Conservation (phyloP, 2,888 invertebrate genomes). For the Sinohyriopsis cumingii region DNA sequence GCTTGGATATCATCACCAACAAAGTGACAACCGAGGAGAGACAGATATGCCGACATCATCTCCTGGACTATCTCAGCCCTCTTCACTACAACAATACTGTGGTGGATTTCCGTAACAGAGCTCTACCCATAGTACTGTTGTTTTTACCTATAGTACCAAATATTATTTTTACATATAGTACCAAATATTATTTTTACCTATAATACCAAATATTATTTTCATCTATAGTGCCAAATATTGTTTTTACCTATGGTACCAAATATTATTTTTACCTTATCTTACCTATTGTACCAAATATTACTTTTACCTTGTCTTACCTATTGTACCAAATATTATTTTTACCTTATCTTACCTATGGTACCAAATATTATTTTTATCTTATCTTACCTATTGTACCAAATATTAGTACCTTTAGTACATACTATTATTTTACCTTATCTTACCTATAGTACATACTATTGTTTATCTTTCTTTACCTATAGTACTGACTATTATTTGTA, state of each 20-base stretch:
- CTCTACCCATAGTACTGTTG: constrained; percentile 88
- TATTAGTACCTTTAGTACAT: too few relatives aligned
- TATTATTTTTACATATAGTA: neutral
- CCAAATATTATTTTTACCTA: neutral
- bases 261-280: neutral
- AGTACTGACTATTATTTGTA: too few relatives aligned
- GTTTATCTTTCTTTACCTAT: too few relatives aligned
- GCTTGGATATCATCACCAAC: constrained; percentile 92
- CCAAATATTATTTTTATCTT: too few relatives aligned
- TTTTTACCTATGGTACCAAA: neutral
- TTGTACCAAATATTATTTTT: too few relatives aligned
- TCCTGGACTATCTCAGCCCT: constrained; percentile 90
- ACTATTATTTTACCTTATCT: too few relatives aligned
- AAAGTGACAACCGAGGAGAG: constrained; percentile 88
- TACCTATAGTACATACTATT: too few relatives aligned
- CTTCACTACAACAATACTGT: constrained; percentile 81
- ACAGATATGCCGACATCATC: constrained; percentile 85
- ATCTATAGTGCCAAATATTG: too few relatives aligned
- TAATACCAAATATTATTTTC: neutral
- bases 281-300: neutral
- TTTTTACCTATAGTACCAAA: neutral
- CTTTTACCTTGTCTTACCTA: too few relatives aligned
- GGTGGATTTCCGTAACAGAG: constrained; percentile 85
- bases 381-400: too few relatives aligned
- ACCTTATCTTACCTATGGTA: too few relatives aligned